phyloP scores from a whole-genome alignment of 2,113 vertebrate species.

The Sporophila hypoxantha region DNA sequence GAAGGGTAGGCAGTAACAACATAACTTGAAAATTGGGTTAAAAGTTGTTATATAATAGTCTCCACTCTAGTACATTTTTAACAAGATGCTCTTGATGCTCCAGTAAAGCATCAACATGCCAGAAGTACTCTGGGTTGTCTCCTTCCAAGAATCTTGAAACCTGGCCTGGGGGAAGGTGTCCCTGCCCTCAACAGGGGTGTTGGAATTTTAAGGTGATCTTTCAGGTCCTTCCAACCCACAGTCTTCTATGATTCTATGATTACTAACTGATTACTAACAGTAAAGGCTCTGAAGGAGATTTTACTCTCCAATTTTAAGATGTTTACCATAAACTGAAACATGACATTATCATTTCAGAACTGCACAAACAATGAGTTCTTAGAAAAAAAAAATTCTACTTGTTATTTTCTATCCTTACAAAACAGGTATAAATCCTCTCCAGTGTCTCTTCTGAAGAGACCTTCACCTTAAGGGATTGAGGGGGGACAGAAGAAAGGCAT shows the following conservation, averaged over 20 bases:
- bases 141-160: not conserved
- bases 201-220: not conserved
- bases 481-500: not conserved
- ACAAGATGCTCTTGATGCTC: not conserved
- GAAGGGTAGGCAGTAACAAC: not conserved
- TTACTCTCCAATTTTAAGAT: not conserved
- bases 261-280: not conserved
- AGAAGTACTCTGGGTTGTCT: not conserved
- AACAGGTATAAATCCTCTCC: not conserved
- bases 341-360: not conserved
- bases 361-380: not conserved
- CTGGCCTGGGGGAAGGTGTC: not conserved
- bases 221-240: not conserved
- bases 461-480: not conserved
- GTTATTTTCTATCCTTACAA: not conserved
- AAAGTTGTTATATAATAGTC: not conserved
- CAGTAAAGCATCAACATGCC: not conserved
- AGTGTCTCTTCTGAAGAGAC: not conserved
- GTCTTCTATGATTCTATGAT: not conserved
- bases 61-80: not conserved
- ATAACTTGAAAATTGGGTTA: not conserved
- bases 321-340: not conserved
- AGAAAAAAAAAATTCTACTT: not conserved
- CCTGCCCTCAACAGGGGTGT: not conserved
- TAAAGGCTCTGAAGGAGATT: not conserved